Percentiles rank a stretch among this genome's conserved stretches.
Evolutionary conservation across 1,140 invertebrate genomes (phyloP).

Genomic region (Zaprionus capensis): DNA sequence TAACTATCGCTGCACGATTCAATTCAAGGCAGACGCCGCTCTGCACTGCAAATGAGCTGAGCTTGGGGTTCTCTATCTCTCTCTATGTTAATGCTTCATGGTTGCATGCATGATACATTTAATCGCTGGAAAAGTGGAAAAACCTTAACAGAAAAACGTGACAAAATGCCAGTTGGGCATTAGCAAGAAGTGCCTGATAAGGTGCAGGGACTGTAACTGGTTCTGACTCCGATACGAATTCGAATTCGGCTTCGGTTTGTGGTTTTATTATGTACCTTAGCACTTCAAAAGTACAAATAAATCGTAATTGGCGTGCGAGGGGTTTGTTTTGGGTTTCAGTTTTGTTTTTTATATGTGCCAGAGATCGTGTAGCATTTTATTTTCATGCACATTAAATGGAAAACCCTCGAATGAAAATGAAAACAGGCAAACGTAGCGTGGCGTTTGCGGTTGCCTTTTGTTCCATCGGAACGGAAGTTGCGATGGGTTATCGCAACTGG

Average conservation of each 20-base stretch:
- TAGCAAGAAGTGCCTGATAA: constrained; percentile 53
- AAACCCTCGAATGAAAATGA: constrained; percentile 46
- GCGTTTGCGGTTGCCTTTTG: constrained; percentile 61
- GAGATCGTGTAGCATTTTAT: constrained; percentile 44
- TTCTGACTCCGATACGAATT: constrained; percentile 35
- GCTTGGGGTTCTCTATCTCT: constrained; percentile 22
- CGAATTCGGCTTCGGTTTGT: constrained; percentile 25
- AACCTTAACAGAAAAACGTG: constrained; percentile 55
- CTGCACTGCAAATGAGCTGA: constrained; percentile 72
- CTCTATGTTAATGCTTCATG: constrained; percentile 47
- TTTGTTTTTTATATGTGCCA: constrained; percentile 11
- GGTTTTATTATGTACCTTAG: constrained; percentile 62
- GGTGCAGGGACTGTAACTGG: constrained; percentile 30
- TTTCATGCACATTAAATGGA: constrained; percentile 75
- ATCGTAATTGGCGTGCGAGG: constrained; percentile 81
- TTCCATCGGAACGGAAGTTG: constrained; percentile 58
- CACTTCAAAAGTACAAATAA: constrained; percentile 77
- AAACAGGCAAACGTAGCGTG: constrained; percentile 42
- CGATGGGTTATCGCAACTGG: constrained; percentile 60
- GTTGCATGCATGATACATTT: constrained; percentile 72
- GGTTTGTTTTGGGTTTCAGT: constrained; percentile 48
- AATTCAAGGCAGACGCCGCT: constrained; percentile 56
- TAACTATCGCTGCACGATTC: constrained; percentile 18
- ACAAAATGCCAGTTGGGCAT: constrained; percentile 65
- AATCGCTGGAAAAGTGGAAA: constrained; percentile 68